Evolutionary conservation across 2,113 vertebrate genomes (phyloP).

Genomic region (Carassius carassius): DNA sequence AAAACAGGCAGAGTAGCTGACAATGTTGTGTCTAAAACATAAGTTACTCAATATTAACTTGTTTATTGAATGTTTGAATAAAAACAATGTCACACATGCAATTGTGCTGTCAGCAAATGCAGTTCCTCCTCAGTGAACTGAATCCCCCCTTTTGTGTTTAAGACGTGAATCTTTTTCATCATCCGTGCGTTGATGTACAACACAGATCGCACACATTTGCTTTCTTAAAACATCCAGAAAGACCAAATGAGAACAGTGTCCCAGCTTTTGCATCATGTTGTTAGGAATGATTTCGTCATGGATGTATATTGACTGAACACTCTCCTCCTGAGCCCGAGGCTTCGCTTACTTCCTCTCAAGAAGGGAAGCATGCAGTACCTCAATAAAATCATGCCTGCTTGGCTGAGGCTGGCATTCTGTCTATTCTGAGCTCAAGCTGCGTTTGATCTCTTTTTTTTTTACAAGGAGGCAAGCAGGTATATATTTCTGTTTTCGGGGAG

Average conservation of each 20-base stretch:
- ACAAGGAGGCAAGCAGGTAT: conserved; percentile 59
- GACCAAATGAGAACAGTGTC: conserved; percentile 11
- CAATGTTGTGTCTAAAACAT: no score
- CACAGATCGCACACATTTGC: background rate
- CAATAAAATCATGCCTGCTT: conserved; percentile 59
- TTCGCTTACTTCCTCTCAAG: conserved; percentile 18
- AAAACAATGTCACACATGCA: no score
- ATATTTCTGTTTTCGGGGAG: conserved; percentile 57
- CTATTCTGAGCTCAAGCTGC: conserved; percentile 64
- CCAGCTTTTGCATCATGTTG: conserved; percentile 15
- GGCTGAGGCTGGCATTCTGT: conserved; percentile 63
- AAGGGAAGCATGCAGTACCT: conserved; percentile 46
- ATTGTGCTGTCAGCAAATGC: no score
- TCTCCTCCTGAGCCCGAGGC: background rate
- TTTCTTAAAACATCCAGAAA: conserved; percentile 10
- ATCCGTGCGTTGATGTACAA: background rate
- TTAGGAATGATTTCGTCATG: conserved; percentile 27
- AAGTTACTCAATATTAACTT: no score
- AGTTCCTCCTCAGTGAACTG: background rate
- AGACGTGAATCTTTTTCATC: background rate
- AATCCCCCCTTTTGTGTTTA: no score
- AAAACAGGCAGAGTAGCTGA: no score
- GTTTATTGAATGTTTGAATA: no score
- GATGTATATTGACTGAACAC: conserved; percentile 3
- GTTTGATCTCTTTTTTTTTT: conserved; percentile 66